A percentile compares a stretch with the other conserved stretches of the same genome.
Evolutionary conservation across 2,797 vertebrate species (phyloP).

Genomic region (Crax fasciolata): DNA sequence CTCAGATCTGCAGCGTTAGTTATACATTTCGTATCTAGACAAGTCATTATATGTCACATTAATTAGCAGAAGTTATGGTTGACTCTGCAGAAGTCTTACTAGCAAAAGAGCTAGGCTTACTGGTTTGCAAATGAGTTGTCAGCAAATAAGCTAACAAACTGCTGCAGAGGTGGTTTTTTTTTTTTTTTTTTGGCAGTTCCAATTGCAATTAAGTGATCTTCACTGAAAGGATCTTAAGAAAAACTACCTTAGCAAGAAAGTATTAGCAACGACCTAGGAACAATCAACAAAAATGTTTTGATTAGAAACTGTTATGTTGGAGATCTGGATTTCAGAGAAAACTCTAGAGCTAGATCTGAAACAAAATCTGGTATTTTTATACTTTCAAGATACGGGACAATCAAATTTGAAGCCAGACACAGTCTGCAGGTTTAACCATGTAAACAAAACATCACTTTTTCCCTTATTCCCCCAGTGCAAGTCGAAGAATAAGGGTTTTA

Average conservation of each 20-base stretch:
- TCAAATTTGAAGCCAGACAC: background rate
- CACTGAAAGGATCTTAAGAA: background rate
- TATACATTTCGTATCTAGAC: background rate
- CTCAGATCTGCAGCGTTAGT: background rate
- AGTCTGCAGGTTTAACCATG: background rate
- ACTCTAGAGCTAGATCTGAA: background rate
- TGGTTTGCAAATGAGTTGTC: background rate
- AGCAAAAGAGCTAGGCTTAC: background rate
- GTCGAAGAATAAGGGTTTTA: background rate
- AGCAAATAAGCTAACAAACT: background rate
- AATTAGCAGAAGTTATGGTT: conserved; percentile 2
- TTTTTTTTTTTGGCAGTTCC: background rate
- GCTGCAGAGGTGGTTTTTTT: background rate
- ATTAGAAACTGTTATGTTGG: background rate
- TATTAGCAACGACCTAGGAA: background rate
- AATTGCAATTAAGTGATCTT: background rate
- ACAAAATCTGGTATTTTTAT: background rate
- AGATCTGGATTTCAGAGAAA: conserved; percentile 16
- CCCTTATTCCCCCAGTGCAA: background rate
- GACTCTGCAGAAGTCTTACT: background rate
- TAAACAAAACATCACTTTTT: background rate
- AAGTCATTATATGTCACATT: background rate
- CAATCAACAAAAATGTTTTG: background rate
- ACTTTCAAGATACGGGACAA: background rate
- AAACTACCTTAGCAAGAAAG: background rate